Evolutionary conservation across 2,888 invertebrate species (phyloP), one percentile per base, ranked within the genome.

Genomic region (Eumacrocentrus americanus): DNA sequence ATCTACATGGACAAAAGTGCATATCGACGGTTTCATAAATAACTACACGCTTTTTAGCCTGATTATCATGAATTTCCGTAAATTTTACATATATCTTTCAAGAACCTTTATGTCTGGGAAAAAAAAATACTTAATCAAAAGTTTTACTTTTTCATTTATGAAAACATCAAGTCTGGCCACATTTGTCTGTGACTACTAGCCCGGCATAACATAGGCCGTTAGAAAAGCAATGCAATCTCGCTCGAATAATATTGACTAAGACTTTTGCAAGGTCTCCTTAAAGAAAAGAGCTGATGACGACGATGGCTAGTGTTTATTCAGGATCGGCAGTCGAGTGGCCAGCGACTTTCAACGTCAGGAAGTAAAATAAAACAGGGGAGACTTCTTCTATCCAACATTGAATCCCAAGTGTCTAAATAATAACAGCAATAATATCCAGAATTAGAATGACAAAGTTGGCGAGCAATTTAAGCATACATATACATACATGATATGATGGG

Each of bases 161-260:
- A n/a, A n/a, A n/a, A n/a, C n/a, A n/a, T n/a, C n/a, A n/a, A n/a
- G n/a, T n/a, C n/a, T n/a, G n/a, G n/a, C n/a, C n/a, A n/a, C n/a
- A n/a, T n/a, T n/a, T n/a, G n/a, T n/a, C n/a, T n/a, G n/a, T n/a
- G n/a, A n/a, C n/a, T n/a, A 18, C 9, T 18, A 20, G 20, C 18
- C 18, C 18, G 16, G 9, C 42, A 14, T 9, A 46, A 50, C 40
- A 37, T 29, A 23, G 25, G 35, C 38, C 47, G 51, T 52, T 58
- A 34, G 18, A 52, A 37, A 40, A 54, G 22, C 51, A 42, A 47
- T 50, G 38, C 29, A 59, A 57, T 57, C 50, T 57, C 50, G 34
- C 37, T 63, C 58, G n/a, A 40, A 61, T 61, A 56, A 60, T 60
- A 53, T 63, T 63, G 54, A 65, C 50, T n/a, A 40, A 18, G 14